Conservation (phyloP, 2,113 vertebrate genomes). For the Pantherophis guttatus region DNA sequence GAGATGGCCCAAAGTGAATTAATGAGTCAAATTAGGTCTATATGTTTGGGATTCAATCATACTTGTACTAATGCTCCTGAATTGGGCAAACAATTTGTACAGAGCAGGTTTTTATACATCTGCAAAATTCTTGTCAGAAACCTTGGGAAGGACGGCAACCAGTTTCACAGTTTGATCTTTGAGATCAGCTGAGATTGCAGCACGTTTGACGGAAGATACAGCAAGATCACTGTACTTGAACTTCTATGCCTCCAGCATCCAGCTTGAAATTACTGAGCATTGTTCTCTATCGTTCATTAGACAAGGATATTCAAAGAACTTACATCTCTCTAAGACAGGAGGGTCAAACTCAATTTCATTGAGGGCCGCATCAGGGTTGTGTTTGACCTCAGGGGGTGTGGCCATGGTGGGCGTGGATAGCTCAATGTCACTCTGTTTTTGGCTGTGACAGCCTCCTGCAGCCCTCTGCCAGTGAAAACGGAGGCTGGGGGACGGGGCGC, state of each 20-base stretch:
- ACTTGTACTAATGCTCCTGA: not conserved
- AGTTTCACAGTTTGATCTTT: not conserved
- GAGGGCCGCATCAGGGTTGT: no score
- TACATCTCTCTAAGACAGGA: not conserved
- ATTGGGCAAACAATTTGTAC: not conserved
- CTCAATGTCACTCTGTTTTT: no score
- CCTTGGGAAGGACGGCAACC: not conserved
- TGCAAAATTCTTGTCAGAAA: not conserved
- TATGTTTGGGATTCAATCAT: not conserved
- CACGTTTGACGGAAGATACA: not conserved
- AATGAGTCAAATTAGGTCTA: not conserved
- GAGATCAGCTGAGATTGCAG: not conserved
- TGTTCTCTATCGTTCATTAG: not conserved
- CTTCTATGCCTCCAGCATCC: not conserved
- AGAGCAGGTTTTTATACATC: not conserved
- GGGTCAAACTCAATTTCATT: no score
- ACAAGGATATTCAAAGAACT: not conserved
- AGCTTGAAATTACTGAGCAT: not conserved
- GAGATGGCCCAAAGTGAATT: not conserved
- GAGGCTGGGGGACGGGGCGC: no score
- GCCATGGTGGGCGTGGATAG: no score
- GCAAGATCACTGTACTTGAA: not conserved
- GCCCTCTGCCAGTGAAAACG: no score
- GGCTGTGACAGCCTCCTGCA: no score
- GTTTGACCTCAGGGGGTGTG: no score